A percentile compares a stretch with the other conserved stretches of the same genome.
These are phyloP conservation scores for Diadumene lineata DNA, from an alignment of 92 coral and sea anemone genomes.

Conservation along the genomic window DNA sequence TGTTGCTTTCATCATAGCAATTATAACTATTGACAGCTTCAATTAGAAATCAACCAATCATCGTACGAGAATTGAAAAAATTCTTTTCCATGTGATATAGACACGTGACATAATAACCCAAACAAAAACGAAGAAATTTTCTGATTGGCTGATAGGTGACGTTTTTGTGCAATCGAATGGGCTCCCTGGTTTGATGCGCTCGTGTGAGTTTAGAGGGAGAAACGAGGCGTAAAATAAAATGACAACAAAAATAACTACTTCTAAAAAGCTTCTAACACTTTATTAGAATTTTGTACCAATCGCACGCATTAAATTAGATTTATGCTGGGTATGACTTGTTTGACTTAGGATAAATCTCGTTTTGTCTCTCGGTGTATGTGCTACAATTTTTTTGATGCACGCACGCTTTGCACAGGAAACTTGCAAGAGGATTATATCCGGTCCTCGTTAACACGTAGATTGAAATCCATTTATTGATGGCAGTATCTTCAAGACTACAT, in stretches of 20 bases:
- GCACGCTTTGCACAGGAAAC: slow-evolving; percentile 62
- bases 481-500: slow-evolving; percentile 18
- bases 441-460: slow-evolving; percentile 70
- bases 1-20: slow-evolving; percentile 97
- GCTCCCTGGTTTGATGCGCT: slow-evolving; percentile 58
- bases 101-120: slow-evolving; percentile 56
- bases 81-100: slow-evolving; percentile 63
- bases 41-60: slow-evolving; percentile 73
- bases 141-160: slow-evolving; percentile 54
- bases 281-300: background rate
- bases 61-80: slow-evolving; percentile 32
- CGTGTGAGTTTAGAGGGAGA: slow-evolving; percentile 52
- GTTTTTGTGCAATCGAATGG: slow-evolving; percentile 47
- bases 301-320: slow-evolving; percentile 33
- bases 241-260: slow-evolving; percentile 23
- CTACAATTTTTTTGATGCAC: slow-evolving; percentile 16
- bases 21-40: slow-evolving; percentile 96
- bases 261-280: slow-evolving; percentile 6
- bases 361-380: background rate
- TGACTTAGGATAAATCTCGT: slow-evolving; percentile 5
- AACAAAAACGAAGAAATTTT: slow-evolving; percentile 31
- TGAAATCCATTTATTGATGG: slow-evolving; percentile 22
- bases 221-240: slow-evolving; percentile 46
- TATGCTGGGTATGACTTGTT: background rate
- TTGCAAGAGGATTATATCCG: slow-evolving; percentile 51